Percentiles rank a stretch among this genome's conserved stretches.
Evolutionary conservation across 2,113 vertebrate species (phyloP).

Genomic region (Perca fluviatilis): DNA sequence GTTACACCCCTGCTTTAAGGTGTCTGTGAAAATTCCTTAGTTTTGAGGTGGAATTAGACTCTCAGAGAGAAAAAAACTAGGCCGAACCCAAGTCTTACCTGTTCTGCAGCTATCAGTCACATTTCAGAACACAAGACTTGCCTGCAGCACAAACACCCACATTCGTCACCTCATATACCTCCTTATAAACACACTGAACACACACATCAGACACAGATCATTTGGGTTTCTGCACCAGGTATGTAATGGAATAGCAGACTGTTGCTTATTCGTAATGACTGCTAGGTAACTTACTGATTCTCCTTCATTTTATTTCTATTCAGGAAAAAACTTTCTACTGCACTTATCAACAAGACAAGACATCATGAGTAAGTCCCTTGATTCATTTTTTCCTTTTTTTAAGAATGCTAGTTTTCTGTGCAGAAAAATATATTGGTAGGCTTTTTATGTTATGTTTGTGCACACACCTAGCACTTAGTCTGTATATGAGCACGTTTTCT

Average conservation of each 20-base stretch:
- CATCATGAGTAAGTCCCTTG: conserved; percentile 54
- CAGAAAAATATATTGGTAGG: too few relatives aligned
- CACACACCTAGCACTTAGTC: too few relatives aligned
- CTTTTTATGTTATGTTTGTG: too few relatives aligned
- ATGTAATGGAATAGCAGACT: neutral
- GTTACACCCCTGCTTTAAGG: neutral
- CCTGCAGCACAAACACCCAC: conserved; percentile 1
- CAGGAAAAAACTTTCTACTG: neutral
- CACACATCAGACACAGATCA: neutral
- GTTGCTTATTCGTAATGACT: neutral
- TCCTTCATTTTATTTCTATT: neutral
- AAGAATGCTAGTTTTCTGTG: neutral
- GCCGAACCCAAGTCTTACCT: neutral
- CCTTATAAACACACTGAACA: conserved; percentile 47
- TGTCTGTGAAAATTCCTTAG: neutral
- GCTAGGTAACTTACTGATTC: neutral
- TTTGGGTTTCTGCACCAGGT: conserved; percentile 35
- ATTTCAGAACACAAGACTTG: neutral
- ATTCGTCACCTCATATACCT: neutral
- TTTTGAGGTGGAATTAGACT: neutral
- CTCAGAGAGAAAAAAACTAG: neutral
- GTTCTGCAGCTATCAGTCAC: neutral
- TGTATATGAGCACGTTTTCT: too few relatives aligned
- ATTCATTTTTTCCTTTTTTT: neutral
- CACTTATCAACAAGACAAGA: conserved; percentile 21